These are phyloP conservation scores for Eupeodes latifasciatus DNA, from an alignment of 2,888 invertebrate genomes.

Conservation along the genomic window DNA sequence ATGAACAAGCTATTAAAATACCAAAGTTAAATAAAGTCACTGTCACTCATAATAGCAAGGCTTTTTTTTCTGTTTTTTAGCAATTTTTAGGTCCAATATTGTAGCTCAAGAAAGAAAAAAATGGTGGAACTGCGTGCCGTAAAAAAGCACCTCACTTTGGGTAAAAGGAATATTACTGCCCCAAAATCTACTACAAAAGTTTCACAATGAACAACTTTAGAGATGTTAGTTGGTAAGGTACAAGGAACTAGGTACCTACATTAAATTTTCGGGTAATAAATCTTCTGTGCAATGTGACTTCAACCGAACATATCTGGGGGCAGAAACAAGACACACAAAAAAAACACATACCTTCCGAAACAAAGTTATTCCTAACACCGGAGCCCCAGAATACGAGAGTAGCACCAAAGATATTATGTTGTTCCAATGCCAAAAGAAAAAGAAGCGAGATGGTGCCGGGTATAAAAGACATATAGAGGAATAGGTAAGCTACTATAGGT, in stretches of 20 bases:
- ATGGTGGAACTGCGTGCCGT: constrained; percentile 32
- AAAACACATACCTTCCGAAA: constrained; percentile 16
- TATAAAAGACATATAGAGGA: neutral
- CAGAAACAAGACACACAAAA: neutral
- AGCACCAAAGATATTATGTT: constrained; percentile 22
- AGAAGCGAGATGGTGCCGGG: no score
- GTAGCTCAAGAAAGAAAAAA: constrained; percentile 35
- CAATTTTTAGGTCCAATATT: constrained; percentile 43
- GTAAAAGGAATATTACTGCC: constrained; percentile 36
- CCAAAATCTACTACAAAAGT: constrained; percentile 61
- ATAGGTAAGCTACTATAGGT: neutral
- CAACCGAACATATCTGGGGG: constrained; percentile 5
- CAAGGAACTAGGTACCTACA: constrained; percentile 18
- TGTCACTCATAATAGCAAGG: neutral
- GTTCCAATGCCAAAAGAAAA: constrained; percentile 7
- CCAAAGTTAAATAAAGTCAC: constrained; percentile 36
- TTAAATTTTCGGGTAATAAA: constrained; percentile 71
- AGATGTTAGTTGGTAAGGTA: constrained; percentile 7
- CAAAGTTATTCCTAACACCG: constrained; percentile 26
- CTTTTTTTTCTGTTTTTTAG: neutral
- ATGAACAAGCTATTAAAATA: constrained; percentile 49
- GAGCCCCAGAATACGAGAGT: constrained; percentile 32
- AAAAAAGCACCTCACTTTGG: constrained; percentile 20
- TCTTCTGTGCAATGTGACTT: constrained; percentile 49
- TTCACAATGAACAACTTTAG: constrained; percentile 45